These are phyloP conservation scores for Melopsittacus undulatus DNA, from an alignment of 2,797 vertebrate species.

Conservation along the genomic window DNA sequence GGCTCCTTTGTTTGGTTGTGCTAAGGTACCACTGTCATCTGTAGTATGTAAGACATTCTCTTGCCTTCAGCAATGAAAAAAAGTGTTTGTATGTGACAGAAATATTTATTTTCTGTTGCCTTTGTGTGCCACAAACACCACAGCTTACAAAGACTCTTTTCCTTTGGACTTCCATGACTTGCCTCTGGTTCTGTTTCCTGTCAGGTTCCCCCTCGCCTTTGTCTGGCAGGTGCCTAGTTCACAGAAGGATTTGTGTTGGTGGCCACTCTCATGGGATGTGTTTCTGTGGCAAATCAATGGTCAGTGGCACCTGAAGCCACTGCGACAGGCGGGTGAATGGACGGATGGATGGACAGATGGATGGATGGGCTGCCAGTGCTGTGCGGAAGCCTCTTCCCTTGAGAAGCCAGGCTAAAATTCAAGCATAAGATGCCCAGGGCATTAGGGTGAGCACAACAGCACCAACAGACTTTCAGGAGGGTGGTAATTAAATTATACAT, in stretches of 20 bases:
- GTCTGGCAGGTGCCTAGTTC: neutral
- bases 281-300: neutral
- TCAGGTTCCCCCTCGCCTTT: neutral
- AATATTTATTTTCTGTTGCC: neutral
- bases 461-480: neutral
- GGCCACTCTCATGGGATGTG: neutral
- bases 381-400: neutral
- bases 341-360: neutral
- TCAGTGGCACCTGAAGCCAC: accelerated
- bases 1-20: slow-evolving; percentile 38
- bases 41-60: neutral
- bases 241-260: neutral
- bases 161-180: neutral
- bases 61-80: neutral
- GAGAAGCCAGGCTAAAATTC: neutral
- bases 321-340: neutral
- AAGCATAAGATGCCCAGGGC: accelerated
- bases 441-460: neutral
- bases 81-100: neutral
- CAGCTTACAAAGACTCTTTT: neutral
- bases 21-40: neutral
- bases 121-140: neutral
- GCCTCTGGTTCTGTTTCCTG: neutral
- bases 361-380: accelerated
- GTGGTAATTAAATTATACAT: neutral